A percentile compares a stretch with the other conserved stretches of the same genome.
phyloP scores from a whole-genome alignment of 37 sponge, comb jelly and placozoan genomes.

The Oscarella lobularis region DNA sequence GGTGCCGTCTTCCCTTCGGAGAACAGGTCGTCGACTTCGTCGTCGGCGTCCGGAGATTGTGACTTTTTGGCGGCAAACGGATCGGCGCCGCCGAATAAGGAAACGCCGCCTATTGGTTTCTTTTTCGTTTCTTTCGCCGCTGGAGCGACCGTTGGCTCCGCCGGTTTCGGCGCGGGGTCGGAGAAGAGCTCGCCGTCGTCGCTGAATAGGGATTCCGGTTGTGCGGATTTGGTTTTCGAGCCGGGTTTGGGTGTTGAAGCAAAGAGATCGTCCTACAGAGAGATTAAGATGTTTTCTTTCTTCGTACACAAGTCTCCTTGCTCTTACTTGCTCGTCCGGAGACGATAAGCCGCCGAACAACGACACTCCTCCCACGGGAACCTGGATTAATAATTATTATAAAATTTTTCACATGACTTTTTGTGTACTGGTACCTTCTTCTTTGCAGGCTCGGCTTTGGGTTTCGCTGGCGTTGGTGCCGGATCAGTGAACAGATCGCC shows the following conservation, averaged over 20 bases:
- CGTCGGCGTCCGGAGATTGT: slow-evolving; percentile 8
- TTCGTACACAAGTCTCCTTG: background rate
- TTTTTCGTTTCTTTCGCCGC: slow-evolving; percentile 15
- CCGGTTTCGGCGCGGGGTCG: too few species aligned
- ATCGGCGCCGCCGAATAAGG: slow-evolving; percentile 53
- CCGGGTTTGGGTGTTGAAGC: background rate
- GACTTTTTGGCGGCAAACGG: background rate
- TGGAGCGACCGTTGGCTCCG: background rate
- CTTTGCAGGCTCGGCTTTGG: too few species aligned
- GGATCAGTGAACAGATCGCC: background rate
- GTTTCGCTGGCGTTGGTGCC: too few species aligned
- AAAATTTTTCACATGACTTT: too few species aligned
- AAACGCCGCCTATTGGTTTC: slow-evolving; percentile 61
- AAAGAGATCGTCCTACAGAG: background rate
- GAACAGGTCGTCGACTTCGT: slow-evolving; percentile 18
- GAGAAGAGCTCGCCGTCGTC: too few species aligned
- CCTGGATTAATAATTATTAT: too few species aligned
- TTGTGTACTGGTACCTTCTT: too few species aligned
- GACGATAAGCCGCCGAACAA: background rate
- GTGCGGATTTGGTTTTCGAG: too few species aligned
- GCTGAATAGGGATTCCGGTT: too few species aligned
- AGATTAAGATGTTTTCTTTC: too few species aligned
- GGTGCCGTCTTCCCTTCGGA: slow-evolving; percentile 6
- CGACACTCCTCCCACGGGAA: background rate
- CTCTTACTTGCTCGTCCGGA: background rate